A percentile compares a stretch with the other conserved stretches of the same genome.
Evolutionary conservation across 2,113 vertebrate genomes (phyloP).

Genomic region (Ranitomeya imitator): DNA sequence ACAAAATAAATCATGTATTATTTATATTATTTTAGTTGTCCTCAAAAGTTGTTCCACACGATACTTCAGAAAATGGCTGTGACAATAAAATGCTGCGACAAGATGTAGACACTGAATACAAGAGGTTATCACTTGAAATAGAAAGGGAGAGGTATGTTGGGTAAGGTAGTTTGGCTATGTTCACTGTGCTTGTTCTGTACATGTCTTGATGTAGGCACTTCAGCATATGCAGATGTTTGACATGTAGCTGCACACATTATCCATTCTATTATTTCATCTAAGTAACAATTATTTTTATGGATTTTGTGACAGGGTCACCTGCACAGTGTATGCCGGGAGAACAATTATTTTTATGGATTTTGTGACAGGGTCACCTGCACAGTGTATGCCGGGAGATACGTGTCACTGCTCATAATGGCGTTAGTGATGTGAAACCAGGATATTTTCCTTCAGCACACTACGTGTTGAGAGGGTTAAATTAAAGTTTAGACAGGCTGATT

Average conservation of each 20-base stretch:
- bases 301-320: no score
- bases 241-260: background rate
- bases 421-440: no score
- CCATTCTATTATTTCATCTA: background rate
- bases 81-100: conserved; percentile 75
- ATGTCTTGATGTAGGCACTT: background rate
- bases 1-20: background rate
- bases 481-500: no score
- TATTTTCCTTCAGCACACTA: no score
- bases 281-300: no score
- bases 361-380: no score
- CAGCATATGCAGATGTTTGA: background rate
- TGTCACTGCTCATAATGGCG: no score
- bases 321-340: no score
- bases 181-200: background rate
- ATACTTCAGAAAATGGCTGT: conserved; percentile 69
- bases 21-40: conserved; percentile 60
- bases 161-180: background rate
- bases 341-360: no score
- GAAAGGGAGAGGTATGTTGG: conserved; percentile 82
- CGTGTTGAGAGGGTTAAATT: no score
- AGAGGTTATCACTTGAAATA: conserved; percentile 90
- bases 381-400: no score
- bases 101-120: conserved; percentile 89
- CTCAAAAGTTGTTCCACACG: conserved; percentile 62